Percentiles rank a stretch among this genome's conserved stretches.
Conservation (phyloP, 1,140 invertebrate genomes). For the Diorhabda elongata region DNA sequence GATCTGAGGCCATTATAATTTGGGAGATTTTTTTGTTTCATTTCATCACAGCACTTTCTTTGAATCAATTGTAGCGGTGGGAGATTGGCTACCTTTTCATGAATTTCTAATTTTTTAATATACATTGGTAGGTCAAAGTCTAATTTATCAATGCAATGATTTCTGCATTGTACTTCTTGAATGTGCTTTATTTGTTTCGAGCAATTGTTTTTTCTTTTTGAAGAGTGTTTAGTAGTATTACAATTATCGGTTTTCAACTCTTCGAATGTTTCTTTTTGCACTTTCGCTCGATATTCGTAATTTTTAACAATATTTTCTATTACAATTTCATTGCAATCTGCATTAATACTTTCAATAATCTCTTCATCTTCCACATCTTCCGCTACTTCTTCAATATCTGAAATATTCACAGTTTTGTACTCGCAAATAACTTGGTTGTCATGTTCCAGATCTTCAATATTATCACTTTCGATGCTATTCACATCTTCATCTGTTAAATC, state of each 20-base stretch:
- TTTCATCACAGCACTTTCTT: slow-evolving; percentile 41
- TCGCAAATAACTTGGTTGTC: slow-evolving; percentile 3
- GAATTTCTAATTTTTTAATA: slow-evolving; percentile 39
- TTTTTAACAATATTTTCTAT: not conserved
- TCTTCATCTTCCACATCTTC: slow-evolving; percentile 24
- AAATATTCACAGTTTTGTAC: slow-evolving; percentile 30
- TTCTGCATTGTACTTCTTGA: slow-evolving; percentile 38
- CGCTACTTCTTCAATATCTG: slow-evolving; percentile 22
- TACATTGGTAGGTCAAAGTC: slow-evolving; percentile 37
- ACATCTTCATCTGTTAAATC: slow-evolving; percentile 46
- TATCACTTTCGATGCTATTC: slow-evolving; percentile 44
- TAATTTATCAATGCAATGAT: slow-evolving; percentile 43
- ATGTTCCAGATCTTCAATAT: slow-evolving; percentile 22
- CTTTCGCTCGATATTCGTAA: slow-evolving; percentile 4
- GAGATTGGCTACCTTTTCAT: slow-evolving; percentile 31
- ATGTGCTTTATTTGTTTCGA: not conserved
- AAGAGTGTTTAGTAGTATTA: slow-evolving; percentile 4
- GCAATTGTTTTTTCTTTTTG: slow-evolving; percentile 16
- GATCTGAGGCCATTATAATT: slow-evolving; percentile 41
- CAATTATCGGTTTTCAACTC: slow-evolving; percentile 9
- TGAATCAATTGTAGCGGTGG: slow-evolving; percentile 40
- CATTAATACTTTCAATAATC: slow-evolving; percentile 21
- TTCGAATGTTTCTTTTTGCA: slow-evolving; percentile 2
- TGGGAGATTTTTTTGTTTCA: slow-evolving; percentile 37
- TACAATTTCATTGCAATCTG: not conserved